A percentile compares a stretch with the other conserved stretches of the same genome.
Evolutionary conservation across 2,113 vertebrate species (phyloP).

Genomic region (Macroglossus sobrinus): DNA sequence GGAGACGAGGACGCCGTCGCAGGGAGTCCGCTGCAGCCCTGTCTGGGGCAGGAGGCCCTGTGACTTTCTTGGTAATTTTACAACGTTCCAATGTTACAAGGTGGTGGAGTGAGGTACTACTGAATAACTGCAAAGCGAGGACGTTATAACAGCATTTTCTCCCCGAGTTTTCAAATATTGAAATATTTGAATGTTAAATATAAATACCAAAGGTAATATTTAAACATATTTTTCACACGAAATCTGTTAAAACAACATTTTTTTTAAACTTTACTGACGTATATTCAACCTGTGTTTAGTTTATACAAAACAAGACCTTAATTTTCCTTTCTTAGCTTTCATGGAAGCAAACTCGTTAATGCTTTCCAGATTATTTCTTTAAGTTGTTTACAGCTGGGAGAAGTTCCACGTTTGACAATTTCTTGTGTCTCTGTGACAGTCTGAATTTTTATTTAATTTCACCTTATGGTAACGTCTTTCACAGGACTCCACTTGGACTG

Average conservation of each 20-base stretch:
- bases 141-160: too few relatives aligned
- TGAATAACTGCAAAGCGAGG: too few relatives aligned
- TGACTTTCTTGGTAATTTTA: not conserved
- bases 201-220: not conserved
- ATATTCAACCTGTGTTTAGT: not conserved
- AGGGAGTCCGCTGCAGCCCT: too few relatives aligned
- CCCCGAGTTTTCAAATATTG: too few relatives aligned
- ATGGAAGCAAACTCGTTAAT: not conserved
- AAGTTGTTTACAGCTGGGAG: not conserved
- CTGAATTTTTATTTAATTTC: not conserved
- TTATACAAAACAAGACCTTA: not conserved
- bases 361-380: not conserved
- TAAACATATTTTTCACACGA: not conserved
- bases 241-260: not conserved
- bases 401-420: not conserved
- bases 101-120: too few relatives aligned
- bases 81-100: too few relatives aligned
- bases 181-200: too few relatives aligned
- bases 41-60: too few relatives aligned
- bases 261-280: too few relatives aligned
- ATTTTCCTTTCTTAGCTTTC: not conserved
- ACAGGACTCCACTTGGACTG: too few relatives aligned
- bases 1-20: too few relatives aligned
- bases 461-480: too few relatives aligned
- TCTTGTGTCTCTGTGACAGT: not conserved